Evolutionary conservation across 2,113 vertebrate genomes (phyloP), one percentile per base, ranked within the genome.

Genomic region (Marmota flaviventris): DNA sequence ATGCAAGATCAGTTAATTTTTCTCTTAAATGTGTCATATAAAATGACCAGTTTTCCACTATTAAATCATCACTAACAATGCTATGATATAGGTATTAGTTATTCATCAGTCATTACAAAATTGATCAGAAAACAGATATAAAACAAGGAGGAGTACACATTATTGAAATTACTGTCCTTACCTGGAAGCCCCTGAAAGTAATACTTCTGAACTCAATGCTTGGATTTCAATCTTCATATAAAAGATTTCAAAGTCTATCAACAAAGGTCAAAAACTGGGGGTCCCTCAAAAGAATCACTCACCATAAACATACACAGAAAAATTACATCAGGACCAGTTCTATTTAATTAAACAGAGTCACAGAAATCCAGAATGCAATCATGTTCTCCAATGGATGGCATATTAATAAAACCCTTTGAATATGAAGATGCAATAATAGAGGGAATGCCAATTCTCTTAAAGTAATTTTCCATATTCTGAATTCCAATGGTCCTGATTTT

Each of bases 201-300:
- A 8, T 81, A 79, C 76, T 94, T 94, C 67, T 85, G 53, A 94
- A 89, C 81, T 96, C 75, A 95, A 96, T 72, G 93, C 76, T 94
- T 97, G 67, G 70, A 94, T 93, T 95, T 89, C 92, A 56, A 96
- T 97, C 91, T 96, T 96, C 83, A 92, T 84, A 89, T 70, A 18
- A 37, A 39, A 84, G 76, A 92, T 42, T 89, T 75, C 92, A 97
- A 96, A 96, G 72, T 83, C 39, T 95, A 97, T 86, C 89, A 97
- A 93, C 93, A 94, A 97, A 82, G 89, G 92, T 96, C 29, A 96
- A 95, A 95, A 95, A 90, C 89, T 32, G 83, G 45, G 73, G 76
- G 67, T 58, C 0, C 16, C 94, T 93, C 72, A 92, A 95, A 1
- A 88, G 51, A 96, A 93, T 63, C 82, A 93, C 95, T 96, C 45